phyloP scores from a whole-genome alignment of 2,113 vertebrate species.

The Furnarius figulus region DNA sequence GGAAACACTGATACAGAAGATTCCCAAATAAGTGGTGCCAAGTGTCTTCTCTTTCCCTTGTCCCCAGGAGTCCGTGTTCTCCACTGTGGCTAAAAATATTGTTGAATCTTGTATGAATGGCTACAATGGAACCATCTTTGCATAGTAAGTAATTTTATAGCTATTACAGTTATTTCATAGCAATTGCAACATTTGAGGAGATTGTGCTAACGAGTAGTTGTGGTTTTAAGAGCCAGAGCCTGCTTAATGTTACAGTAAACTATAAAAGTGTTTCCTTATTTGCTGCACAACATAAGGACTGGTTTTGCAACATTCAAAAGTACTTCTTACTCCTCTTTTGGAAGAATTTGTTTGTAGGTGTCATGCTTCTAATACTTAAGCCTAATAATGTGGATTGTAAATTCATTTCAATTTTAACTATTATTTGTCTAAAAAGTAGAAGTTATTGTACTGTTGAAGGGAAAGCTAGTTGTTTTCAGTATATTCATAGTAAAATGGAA shows the following conservation, averaged over 20 bases:
- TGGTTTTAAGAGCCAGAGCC: not conserved
- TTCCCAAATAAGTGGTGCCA: not conserved
- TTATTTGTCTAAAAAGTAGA: not conserved
- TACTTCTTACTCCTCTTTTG: not conserved
- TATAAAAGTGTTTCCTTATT: not conserved
- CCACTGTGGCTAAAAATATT: constrained; percentile 89
- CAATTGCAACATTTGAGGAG: not conserved
- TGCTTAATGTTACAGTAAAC: not conserved
- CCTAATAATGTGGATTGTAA: not conserved
- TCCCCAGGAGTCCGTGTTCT: constrained; percentile 90
- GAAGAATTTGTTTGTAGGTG: not conserved
- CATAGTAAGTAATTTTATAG: constrained; percentile 85
- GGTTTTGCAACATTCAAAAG: not conserved
- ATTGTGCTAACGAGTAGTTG: not conserved
- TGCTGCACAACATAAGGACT: not conserved
- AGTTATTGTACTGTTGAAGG: not conserved
- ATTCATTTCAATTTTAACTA: not conserved
- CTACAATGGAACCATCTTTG: constrained; percentile 98
- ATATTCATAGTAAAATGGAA: not conserved
- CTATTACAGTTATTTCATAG: not conserved
- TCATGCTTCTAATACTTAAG: not conserved
- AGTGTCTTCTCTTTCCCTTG: not conserved
- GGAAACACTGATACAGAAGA: not conserved
- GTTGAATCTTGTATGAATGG: constrained; percentile 96
- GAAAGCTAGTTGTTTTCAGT: not conserved